Base-by-base conservation (phyloP, 2,113 vertebrate species). In the Neotoma lepida region DNA sequence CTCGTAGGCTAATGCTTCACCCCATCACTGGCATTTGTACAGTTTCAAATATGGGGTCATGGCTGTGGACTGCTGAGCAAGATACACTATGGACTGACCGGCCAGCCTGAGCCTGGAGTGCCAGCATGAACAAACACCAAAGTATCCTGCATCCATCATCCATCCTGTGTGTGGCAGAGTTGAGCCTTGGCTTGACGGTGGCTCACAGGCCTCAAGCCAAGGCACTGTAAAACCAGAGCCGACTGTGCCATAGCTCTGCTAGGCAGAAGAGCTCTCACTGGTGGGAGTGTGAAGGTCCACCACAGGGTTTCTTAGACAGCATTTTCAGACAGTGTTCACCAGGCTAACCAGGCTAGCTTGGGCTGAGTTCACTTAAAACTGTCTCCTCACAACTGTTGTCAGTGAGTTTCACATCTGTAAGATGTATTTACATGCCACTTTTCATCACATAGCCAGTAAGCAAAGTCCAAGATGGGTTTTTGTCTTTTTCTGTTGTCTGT, bases 21-120 rank as follows among this genome's bases (percentile, higher is more conserved):
- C 41, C 41, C 56, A 17, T 64, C 28, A 1, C 51, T 58, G 44
- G 76, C 30, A 15, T n/a, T 58, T 54, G 68, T 20, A 51, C 41
- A 51, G 7, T 68, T 82, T 61, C 39, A 39, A 41, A 9, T 3
- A 30, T 54, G 66, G 26, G 10, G 4, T 41, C 33, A 2, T 35
- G n/a, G 63, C 78, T n/a, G 39, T n/a, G 13, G 14, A 22, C 4
- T 66, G 64, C 41, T 18, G 66, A n/a, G 61, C 64, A 51, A 26
- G 41, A 33, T 1, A 26, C 33, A 33, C 17, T 9, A n/a, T 4
- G 18, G 28, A 33, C 9, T 9, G 33, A 9, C 14, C 4, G 0
- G 2, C 4, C 44, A 18, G 17, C 2, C 3, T 0, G 28, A 54
- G 39, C 22, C 9, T 30, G 35, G 73, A 44, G 8, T 12, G 10